Conservation (phyloP, 2,888 invertebrate species). For the Kryphioiulus occultus region DNA sequence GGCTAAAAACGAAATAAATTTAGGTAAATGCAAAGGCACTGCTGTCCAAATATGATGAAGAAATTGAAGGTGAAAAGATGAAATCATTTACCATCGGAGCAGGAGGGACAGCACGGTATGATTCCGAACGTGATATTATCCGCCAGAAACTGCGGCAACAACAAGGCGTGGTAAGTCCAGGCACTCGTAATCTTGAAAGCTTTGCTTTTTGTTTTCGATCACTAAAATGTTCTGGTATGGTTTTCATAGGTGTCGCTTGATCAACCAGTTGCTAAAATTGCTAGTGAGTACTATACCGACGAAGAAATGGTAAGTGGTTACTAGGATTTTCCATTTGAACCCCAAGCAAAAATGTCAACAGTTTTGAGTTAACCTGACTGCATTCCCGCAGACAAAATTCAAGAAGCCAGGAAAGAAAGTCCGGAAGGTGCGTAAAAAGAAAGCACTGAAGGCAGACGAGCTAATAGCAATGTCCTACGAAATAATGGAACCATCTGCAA, state of each 20-base stretch:
- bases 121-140: constrained; percentile 56
- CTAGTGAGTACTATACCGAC: constrained; percentile 86
- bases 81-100: constrained; percentile 72
- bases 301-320: constrained; percentile 72
- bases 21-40: constrained; percentile 70
- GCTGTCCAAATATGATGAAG: constrained; percentile 93
- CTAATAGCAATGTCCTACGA: constrained; percentile 63
- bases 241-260: constrained; percentile 72
- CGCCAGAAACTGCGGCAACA: constrained; percentile 54
- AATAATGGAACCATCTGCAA: background rate
- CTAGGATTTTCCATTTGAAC: no score
- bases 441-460: constrained; percentile 76
- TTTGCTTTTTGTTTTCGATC: background rate
- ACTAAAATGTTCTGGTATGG: constrained; percentile 32
- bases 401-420: constrained; percentile 79
- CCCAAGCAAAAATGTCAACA: no score
- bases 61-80: constrained; percentile 77
- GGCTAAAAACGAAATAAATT: background rate
- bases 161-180: constrained; percentile 44
- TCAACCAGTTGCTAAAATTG: constrained; percentile 73
- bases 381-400: constrained; percentile 73
- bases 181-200: constrained; percentile 66
- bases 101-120: constrained; percentile 45
- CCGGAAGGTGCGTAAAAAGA: constrained; percentile 71
- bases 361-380: no score